Base-by-base conservation (phyloP, 2,113 vertebrate species). In the Gadus macrocephalus region DNA sequence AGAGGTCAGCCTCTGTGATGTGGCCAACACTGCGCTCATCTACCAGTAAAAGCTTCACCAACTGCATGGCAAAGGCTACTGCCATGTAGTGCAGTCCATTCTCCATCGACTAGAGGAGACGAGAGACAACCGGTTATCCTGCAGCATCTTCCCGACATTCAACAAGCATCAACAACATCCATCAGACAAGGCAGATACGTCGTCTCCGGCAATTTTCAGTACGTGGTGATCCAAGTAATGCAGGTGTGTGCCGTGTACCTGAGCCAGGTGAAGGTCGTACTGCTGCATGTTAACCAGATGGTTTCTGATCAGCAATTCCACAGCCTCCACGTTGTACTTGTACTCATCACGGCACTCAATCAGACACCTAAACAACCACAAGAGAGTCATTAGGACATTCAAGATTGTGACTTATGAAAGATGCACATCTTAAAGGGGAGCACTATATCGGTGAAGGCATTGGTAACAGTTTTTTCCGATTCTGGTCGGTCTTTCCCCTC, bases 41-140 rank as follows among this genome's bases (percentile, higher is more conserved):
- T 78, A 99, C 97, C 86, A 99, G 80, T 75, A 98, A 89, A 71
- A 99, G 93, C 88, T 98, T 98, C 64, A 99, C 97, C 86, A 99
- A 69, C 72, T 99, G 97, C 97, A 99, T 99, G 82, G 97, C 97
- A 73, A 98, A 99, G 0, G 97, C 97, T 70, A 99, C 97, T 0
- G 97, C 97, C 97, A 99, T 99, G 85, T 99, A 99, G 88, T 99
- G 97, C 88, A 99, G 87, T 64, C 97, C 97, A 17, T 99, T 99
- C 81, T 99, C 97, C 97, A 99, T 99, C 0, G 97, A 98, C 97
- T 27, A 28, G 11, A 62, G 12, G 12, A 14, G 61, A 25, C 20
- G 4, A 62, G 22, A 28, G 60, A 22, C 9, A 9, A 49, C 42
- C 42, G 9, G 42, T 49, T 49, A 49, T 9, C 8, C 42, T 12